Conservation (phyloP, 2,888 invertebrate genomes). For the Trissolcus brochymenae region DNA sequence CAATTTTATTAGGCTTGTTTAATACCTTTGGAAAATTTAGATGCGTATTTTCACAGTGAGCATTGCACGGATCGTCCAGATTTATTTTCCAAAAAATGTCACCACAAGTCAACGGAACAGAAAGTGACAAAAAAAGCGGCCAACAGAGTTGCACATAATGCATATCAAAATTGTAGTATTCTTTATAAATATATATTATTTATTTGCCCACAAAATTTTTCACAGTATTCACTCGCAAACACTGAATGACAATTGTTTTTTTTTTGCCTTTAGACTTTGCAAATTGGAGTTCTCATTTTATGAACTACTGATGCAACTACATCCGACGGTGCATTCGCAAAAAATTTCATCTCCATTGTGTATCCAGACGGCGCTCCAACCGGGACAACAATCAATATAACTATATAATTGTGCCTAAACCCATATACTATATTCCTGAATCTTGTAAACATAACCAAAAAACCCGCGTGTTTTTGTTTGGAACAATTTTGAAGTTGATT, state of each 20-base stretch:
- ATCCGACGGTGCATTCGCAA: not conserved
- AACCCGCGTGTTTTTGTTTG: too few species aligned
- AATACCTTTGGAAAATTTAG: conserved; percentile 59
- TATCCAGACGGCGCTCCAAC: not conserved
- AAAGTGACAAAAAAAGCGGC: not conserved
- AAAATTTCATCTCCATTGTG: not conserved
- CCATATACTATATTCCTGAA: not conserved
- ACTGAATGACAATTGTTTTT: too few species aligned
- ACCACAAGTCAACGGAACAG: conserved; percentile 17
- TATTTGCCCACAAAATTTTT: not conserved
- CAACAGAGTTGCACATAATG: conserved; percentile 4
- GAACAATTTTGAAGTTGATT: too few species aligned
- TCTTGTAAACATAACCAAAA: too few species aligned
- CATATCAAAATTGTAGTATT: conserved; percentile 2
- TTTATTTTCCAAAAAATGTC: conserved; percentile 64
- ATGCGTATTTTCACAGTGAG: conserved; percentile 67
- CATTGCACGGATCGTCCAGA: conserved; percentile 67
- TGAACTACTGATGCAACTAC: not conserved
- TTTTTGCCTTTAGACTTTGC: not conserved
- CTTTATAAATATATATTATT: not conserved
- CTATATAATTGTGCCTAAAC: not conserved
- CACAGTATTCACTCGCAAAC: too few species aligned
- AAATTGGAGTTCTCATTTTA: too few species aligned
- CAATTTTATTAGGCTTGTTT: not conserved
- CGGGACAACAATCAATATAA: conserved; percentile 1